Evolutionary conservation across 2,113 vertebrate species (phyloP).

Genomic region (Pelvicachromis taeniatus): DNA sequence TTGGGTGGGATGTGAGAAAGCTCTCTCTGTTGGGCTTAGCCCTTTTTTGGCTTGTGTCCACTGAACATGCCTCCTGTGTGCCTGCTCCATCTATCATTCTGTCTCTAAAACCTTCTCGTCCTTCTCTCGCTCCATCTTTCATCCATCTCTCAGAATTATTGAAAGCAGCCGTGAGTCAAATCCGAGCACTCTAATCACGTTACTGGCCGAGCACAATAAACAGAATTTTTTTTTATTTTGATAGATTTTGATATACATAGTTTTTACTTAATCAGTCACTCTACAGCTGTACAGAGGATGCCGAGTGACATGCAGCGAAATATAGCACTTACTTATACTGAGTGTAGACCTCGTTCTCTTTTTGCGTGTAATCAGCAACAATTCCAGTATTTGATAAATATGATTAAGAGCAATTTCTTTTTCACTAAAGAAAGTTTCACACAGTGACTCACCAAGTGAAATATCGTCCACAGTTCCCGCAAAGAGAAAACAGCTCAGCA

Average conservation of each 20-base stretch:
- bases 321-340: not conserved
- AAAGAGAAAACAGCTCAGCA: not conserved
- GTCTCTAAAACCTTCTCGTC: constrained; percentile 3
- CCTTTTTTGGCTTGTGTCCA: constrained; percentile 40
- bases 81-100: constrained; percentile 54
- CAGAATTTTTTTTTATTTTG: too few relatives aligned
- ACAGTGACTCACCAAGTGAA: not conserved
- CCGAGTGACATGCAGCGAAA: not conserved
- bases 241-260: not conserved
- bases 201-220: constrained; percentile 30
- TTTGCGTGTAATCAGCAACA: not conserved
- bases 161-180: constrained; percentile 32
- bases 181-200: constrained; percentile 6
- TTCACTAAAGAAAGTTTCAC: not conserved
- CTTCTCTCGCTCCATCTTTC: not conserved
- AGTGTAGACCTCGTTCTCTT: not conserved
- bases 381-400: not conserved
- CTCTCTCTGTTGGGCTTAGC: constrained; percentile 30
- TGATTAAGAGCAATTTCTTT: fast-evolving
- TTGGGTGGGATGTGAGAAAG: constrained; percentile 34
- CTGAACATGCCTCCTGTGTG: constrained; percentile 38
- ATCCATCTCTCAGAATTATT: constrained; percentile 31
- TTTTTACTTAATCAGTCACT: not conserved
- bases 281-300: not conserved
- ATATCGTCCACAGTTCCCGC: not conserved